A percentile compares a stretch with the other conserved stretches of the same genome.
Evolutionary conservation across 2,113 vertebrate species (phyloP).

Genomic region (Terrapene triunguis): DNA sequence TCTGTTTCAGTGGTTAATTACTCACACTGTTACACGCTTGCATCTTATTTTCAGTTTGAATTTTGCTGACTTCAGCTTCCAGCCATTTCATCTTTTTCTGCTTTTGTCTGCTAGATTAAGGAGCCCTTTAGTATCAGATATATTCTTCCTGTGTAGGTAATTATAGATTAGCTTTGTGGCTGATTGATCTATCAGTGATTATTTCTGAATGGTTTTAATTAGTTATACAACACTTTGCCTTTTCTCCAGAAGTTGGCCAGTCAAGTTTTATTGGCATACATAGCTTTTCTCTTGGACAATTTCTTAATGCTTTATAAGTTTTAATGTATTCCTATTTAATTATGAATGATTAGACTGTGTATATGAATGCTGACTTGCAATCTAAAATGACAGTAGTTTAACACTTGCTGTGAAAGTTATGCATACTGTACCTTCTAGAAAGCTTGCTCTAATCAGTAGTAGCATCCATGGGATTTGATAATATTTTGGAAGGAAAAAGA

Average conservation of each 20-base stretch:
- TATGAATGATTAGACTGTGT: not conserved
- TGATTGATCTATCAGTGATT: not conserved
- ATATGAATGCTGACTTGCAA: not conserved
- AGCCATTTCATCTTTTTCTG: not conserved
- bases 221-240: not conserved
- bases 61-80: not conserved
- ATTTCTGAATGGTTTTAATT: not conserved
- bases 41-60: not conserved
- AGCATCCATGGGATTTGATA: not conserved
- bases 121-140: fast-evolving
- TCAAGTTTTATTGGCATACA: not conserved
- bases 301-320: not conserved
- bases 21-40: not conserved
- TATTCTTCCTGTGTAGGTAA: fast-evolving
- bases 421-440: not conserved
- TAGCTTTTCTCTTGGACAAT: not conserved
- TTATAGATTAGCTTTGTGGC: not conserved
- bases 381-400: not conserved
- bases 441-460: not conserved
- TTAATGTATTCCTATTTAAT: not conserved
- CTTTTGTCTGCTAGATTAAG: not conserved
- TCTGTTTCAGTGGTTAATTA: not conserved
- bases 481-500: not conserved
- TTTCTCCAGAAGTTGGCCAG: not conserved
- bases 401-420: not conserved